These are phyloP conservation scores for Scaptomyza pallida DNA, from an alignment of 1,140 invertebrate genomes.

Conservation along the genomic window DNA sequence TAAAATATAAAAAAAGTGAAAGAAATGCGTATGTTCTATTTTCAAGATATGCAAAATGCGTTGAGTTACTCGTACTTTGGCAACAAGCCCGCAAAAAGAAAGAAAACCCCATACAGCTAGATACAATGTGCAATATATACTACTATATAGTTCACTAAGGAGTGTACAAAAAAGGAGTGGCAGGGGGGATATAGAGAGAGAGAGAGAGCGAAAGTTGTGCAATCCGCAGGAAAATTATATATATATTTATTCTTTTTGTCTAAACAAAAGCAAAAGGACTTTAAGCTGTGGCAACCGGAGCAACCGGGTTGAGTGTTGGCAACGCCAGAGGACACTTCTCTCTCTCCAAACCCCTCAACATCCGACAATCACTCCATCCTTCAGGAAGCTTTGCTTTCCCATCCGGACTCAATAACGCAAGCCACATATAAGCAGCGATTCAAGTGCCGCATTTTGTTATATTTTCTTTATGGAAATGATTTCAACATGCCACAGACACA, in stretches of 20 bases:
- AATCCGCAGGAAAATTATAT: constrained; percentile 71
- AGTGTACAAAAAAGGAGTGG: background rate
- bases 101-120: constrained; percentile 44
- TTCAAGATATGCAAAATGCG: constrained; percentile 78
- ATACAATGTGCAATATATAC: constrained; percentile 52
- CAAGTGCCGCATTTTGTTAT: constrained; percentile 27
- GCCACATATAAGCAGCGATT: constrained; percentile 20
- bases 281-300: constrained; percentile 24
- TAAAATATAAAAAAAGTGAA: too few species aligned
- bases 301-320: constrained; percentile 24
- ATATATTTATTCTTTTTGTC: constrained; percentile 47
- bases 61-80: constrained; percentile 57
- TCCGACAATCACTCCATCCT: too few species aligned
- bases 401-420: constrained; percentile 23
- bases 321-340: background rate
- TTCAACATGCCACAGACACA: constrained; percentile 9
- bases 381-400: constrained; percentile 36
- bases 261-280: constrained; percentile 55
- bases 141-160: constrained; percentile 31
- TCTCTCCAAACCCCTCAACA: too few species aligned
- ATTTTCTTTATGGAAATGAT: constrained; percentile 33
- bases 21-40: constrained; percentile 68
- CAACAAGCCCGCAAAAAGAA: constrained; percentile 14
- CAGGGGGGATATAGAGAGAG: too few species aligned
- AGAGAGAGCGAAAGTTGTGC: constrained; percentile 18